Base-by-base conservation (phyloP, 2,797 vertebrate species). In the Harpagifer antarcticus region DNA sequence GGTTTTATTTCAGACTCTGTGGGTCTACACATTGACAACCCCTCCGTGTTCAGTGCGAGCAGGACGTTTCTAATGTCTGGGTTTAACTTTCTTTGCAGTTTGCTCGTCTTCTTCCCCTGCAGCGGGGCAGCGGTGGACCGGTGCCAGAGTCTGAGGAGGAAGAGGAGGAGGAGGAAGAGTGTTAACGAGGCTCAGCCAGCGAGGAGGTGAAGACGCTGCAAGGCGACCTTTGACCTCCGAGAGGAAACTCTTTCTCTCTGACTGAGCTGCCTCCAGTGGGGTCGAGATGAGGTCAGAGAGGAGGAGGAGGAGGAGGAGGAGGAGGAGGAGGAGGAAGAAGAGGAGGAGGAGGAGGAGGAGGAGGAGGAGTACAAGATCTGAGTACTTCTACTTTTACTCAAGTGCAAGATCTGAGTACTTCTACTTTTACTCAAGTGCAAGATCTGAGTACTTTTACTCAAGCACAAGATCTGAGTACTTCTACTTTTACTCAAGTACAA, bases 251-350 rank as follows among this genome's bases (percentile, higher is more conserved):
- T 71, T 58, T 84, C 85, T 78, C 85, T 78, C 83, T 78, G 86
- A 75, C 74, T 76, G 74, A 42, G 23, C 47, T 56, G 88, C 90
- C 84, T 76, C 78, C 9, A 77, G 88, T 68, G 42, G 69, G 80
- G 86, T 88, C 54, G 20, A 0, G 19, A 74, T 15, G 48, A 63
- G 92, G 91, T 92, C 89, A 91, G 81, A 83, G 19, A 76, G 86
- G 79, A 58, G 78, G 60, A 50, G 58, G 70, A 82, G 75, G 58
- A 75, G 48, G 67, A 68, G 68, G 72, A 78, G 75, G 27, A 27
- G 27, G 27, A 27, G 27, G 27, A 27, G 27, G 72, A 78, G 75
- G 27, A 27, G 27, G 27, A 27, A 27, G 27, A 27, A 27, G 19
- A 76, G 86, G 79, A 58, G 78, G 60, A 50, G 58, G 70, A 82